Percentiles rank a stretch among this genome's conserved stretches.
phyloP scores from a whole-genome alignment of 2,888 invertebrate species.

The Oxystoma pomonae region DNA sequence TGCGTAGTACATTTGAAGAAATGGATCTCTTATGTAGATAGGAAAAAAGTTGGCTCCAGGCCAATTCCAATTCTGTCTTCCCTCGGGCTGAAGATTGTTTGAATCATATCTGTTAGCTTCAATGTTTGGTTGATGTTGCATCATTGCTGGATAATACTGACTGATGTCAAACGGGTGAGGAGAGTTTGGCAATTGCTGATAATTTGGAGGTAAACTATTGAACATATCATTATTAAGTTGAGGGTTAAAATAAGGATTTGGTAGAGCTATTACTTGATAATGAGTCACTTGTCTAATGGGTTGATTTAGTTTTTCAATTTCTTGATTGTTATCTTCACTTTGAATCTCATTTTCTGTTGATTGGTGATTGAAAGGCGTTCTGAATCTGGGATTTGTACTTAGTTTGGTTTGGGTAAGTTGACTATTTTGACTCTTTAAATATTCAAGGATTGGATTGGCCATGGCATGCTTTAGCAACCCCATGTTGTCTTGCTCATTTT shows the following conservation, averaged over 20 bases:
- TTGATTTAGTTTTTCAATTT: conserved; percentile 13
- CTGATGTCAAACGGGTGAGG: background rate
- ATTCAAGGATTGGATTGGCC: conserved; percentile 40
- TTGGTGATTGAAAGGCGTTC: conserved; percentile 13
- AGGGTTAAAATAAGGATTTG: conserved; percentile 22
- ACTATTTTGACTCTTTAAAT: conserved; percentile 27
- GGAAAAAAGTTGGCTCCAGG: conserved; percentile 56
- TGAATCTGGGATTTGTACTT: conserved; percentile 2
- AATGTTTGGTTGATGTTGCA: background rate
- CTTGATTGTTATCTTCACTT: conserved; percentile 21
- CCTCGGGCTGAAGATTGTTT: conserved; percentile 3
- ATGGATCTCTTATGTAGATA: conserved; percentile 55
- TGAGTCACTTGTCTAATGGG: conserved; percentile 44
- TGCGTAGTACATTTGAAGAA: conserved; percentile 52
- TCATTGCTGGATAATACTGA: background rate
- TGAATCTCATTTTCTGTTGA: conserved; percentile 17
- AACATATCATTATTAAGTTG: no score
- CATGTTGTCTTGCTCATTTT: conserved; percentile 24
- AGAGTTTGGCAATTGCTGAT: background rate
- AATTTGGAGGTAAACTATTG: conserved; percentile 1
- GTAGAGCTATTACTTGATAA: conserved; percentile 39
- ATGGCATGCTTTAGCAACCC: conserved; percentile 35
- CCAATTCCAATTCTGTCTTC: conserved; percentile 44
- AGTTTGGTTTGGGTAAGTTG: background rate
- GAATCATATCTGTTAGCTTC: background rate